phyloP scores from a whole-genome alignment of 2,797 vertebrate genomes.

The Vireo griseus region DNA sequence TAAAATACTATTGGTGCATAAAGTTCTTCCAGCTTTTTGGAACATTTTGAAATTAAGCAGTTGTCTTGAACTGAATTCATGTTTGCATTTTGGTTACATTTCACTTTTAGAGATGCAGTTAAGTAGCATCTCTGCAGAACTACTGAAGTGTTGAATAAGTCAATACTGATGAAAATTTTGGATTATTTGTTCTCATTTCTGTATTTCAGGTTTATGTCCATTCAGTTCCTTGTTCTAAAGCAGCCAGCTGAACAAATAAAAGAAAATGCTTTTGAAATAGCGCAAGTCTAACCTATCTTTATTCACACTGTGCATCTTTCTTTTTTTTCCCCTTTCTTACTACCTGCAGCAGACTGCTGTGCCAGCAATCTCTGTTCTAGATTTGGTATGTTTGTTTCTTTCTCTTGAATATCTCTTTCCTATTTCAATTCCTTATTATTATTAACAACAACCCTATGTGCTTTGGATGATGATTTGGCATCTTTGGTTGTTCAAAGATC shows the following conservation, averaged over 20 bases:
- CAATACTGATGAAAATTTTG: not conserved
- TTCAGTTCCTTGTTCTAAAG: slow-evolving; percentile 16
- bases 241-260: slow-evolving; percentile 39
- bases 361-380: slow-evolving; percentile 99
- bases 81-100: not conserved
- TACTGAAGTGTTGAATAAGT: not conserved
- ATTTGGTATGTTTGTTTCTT: slow-evolving; percentile 97
- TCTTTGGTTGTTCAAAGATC: slow-evolving; percentile 8
- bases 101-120: not conserved
- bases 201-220: not conserved
- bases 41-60: not conserved
- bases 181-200: not conserved
- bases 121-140: not conserved
- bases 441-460: slow-evolving; percentile 10
- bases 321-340: slow-evolving; percentile 75
- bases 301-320: slow-evolving; percentile 75
- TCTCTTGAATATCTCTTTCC: slow-evolving; percentile 71
- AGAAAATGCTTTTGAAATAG: slow-evolving; percentile 54
- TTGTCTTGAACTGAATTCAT: not conserved
- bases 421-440: slow-evolving; percentile 63
- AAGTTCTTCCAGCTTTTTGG: slow-evolving; percentile 3
- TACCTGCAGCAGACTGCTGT: slow-evolving; percentile 98
- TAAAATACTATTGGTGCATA: not conserved
- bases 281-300: slow-evolving; percentile 63
- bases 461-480: slow-evolving; percentile 41